Base-by-base conservation (phyloP, 2,113 vertebrate genomes). In the Psettodes erumei region DNA sequence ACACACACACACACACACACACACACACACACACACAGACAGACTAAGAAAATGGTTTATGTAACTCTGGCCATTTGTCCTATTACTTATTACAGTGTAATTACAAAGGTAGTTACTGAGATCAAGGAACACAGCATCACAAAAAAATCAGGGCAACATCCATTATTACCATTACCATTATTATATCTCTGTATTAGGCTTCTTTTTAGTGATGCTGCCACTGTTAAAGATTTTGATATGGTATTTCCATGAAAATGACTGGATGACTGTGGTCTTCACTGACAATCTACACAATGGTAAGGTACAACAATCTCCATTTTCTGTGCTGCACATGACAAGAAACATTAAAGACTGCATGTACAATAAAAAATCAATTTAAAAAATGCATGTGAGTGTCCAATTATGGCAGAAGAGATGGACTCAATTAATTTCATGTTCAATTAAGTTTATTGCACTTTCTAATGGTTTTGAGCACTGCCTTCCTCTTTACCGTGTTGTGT, bases 371-470 rank as follows among this genome's bases (percentile, higher is more conserved):
- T n/a, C n/a, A n/a, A n/a, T n/a, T n/a, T 81, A 78, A 72, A 78
- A 81, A 40, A 75, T 81, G 70, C 66, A 84, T 75, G 70, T 38
- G 65, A 81, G 47, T 50, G 32, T 77, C 27, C 45, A 16, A 86
- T 77, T 77, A 79, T 62, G 16, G 43, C 62, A 13, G 71, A 55
- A 75, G 40, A 71, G 56, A 75, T 75, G 19, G 61, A 77, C 64
- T 79, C 65, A 77, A 73, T 84, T 82, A 35, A 87, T 81, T 55
- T 84, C 65, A 79, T 60, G 56, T 84, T 71, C 70, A 84, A 75
- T 86, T 81, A 68, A 68, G 30, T 86, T 84, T 71, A 86, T 56
- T 71, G 66, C 61, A 4, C 37, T 35, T 61, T 40, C 28, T 75
- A 75, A 68, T 77, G 70, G 60, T 25, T 71, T 60, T 56, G 50